phyloP scores from a whole-genome alignment of 2,797 vertebrate genomes.

The Sebastes elongatus region DNA sequence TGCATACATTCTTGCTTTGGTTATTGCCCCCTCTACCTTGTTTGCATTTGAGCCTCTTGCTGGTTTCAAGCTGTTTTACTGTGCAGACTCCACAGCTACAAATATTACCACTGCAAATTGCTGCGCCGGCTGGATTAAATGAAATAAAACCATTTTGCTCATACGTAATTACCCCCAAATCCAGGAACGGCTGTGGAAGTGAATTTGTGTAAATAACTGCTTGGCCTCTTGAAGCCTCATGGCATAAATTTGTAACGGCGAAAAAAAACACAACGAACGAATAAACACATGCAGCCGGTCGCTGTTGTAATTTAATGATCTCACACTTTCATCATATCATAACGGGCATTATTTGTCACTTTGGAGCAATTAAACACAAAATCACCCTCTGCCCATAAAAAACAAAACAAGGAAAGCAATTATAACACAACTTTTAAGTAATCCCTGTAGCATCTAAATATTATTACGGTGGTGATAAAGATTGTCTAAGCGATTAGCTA shows the following conservation, averaged over 20 bases:
- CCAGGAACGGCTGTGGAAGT: constrained; percentile 77
- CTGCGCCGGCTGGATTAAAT: constrained; percentile 80
- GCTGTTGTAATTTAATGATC: constrained; percentile 85
- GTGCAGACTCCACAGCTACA: constrained; percentile 61
- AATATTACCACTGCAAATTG: constrained; percentile 83
- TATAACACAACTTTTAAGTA: constrained; percentile 84
- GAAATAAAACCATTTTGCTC: constrained; percentile 83
- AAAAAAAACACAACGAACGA: constrained; percentile 54
- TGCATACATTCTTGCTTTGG: constrained; percentile 27
- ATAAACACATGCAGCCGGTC: constrained; percentile 73
- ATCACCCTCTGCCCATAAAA: constrained; percentile 79
- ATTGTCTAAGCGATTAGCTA: constrained; percentile 79
- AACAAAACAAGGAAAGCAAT: constrained; percentile 82
- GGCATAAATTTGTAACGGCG: constrained; percentile 77
- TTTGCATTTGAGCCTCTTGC: constrained; percentile 49
- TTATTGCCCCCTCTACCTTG: constrained; percentile 41
- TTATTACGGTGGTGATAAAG: constrained; percentile 81
- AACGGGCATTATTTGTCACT: constrained; percentile 84
- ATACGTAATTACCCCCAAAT: constrained; percentile 82
- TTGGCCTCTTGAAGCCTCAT: constrained; percentile 78
- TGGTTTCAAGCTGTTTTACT: constrained; percentile 75
- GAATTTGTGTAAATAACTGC: constrained; percentile 85
- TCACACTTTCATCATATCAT: constrained; percentile 85
- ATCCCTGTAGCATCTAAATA: constrained; percentile 85
- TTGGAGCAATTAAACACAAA: constrained; percentile 86